Evolutionary conservation across 2,113 vertebrate species (phyloP).

Genomic region (Pteruthius melanotis): DNA sequence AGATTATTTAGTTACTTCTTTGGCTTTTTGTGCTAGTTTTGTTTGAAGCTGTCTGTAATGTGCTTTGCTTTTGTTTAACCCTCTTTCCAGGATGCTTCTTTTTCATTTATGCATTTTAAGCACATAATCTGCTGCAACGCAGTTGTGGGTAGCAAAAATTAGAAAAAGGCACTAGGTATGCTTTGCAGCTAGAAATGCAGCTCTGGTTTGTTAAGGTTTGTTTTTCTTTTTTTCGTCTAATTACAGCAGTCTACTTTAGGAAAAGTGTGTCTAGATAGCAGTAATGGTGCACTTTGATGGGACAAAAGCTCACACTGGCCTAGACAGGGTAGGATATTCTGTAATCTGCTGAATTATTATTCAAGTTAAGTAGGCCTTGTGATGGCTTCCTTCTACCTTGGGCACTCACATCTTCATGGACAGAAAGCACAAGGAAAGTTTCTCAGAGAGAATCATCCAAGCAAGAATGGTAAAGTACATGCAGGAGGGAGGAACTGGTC

Average conservation of each 20-base stretch:
- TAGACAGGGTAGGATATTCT: not conserved
- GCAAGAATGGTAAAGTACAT: not conserved
- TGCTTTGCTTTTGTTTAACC: not conserved
- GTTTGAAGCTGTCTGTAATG: not conserved
- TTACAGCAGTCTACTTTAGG: not conserved
- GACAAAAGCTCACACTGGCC: not conserved
- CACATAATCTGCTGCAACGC: not conserved
- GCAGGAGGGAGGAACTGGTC: not conserved
- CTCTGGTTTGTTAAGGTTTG: not conserved
- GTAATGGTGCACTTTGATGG: not conserved
- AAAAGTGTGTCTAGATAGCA: not conserved
- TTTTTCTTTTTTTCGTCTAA: not conserved
- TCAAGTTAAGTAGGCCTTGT: not conserved
- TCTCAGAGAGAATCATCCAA: not conserved
- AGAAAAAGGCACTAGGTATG: not conserved
- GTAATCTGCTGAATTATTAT: not conserved
- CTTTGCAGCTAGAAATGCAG: not conserved
- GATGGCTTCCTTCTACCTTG: not conserved
- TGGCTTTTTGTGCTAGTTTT: not conserved
- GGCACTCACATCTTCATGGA: not conserved
- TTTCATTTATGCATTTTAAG: not conserved
- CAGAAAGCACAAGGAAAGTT: not conserved
- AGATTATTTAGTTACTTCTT: constrained; percentile 32
- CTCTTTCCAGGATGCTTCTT: not conserved
- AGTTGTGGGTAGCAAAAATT: not conserved